Evolutionary conservation across 2,113 vertebrate species (phyloP).

Genomic region (Myrmophylax atrothorax): DNA sequence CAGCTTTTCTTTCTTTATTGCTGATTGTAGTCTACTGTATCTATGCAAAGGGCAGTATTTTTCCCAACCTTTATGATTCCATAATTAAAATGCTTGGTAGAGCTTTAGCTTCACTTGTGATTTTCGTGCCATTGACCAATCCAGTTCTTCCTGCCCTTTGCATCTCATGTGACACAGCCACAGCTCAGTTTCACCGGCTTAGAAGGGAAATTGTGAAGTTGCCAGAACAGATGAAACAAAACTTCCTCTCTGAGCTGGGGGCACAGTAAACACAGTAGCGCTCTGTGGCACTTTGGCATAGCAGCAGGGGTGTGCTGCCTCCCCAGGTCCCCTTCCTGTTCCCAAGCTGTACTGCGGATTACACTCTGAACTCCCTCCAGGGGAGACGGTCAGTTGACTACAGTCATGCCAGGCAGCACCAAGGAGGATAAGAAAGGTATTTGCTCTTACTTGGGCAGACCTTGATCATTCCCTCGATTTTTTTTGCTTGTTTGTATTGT

Average conservation of each 20-base stretch:
- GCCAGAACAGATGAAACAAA: constrained; percentile 44
- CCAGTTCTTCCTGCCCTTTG: background rate
- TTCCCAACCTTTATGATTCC: background rate
- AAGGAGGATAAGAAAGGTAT: constrained; percentile 17
- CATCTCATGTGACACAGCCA: constrained; percentile 8
- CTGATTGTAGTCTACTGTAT: background rate
- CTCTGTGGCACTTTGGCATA: background rate
- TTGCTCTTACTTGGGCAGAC: background rate
- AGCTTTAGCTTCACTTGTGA: background rate
- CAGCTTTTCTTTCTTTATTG: background rate
- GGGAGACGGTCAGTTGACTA: background rate
- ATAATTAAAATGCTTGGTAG: fast-evolving
- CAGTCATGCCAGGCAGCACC: constrained; percentile 45
- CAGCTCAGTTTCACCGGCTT: constrained; percentile 5
- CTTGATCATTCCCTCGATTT: background rate
- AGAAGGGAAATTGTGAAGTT: constrained; percentile 13
- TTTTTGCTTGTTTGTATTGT: background rate
- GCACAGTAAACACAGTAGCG: background rate
- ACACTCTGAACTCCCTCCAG: constrained; percentile 37
- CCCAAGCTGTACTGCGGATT: constrained; percentile 15
- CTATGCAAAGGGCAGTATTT: background rate
- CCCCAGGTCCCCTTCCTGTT: constrained; percentile 27
- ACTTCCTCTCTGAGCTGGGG: constrained; percentile 7
- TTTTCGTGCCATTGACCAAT: background rate
- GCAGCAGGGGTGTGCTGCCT: background rate